Conservation (phyloP, 2,888 invertebrate species). For the Cryptocephalus moraei region DNA sequence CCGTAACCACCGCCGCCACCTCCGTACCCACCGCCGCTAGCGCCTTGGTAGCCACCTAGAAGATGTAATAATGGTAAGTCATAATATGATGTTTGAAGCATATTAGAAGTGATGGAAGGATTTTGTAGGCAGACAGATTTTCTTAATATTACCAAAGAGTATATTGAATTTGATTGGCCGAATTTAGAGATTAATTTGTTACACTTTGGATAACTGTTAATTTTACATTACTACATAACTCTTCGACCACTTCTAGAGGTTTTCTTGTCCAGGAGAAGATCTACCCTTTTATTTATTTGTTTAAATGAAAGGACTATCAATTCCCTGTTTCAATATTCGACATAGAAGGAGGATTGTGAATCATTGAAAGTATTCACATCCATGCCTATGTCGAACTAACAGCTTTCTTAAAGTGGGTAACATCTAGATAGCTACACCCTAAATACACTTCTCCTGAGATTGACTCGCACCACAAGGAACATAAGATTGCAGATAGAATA, state of each 20-base stretch:
- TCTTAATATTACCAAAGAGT: no score
- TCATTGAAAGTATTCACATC: constrained; percentile 19
- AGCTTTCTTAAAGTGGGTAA: neutral
- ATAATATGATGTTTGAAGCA: no score
- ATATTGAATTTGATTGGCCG: no score
- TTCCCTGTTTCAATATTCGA: constrained; percentile 28
- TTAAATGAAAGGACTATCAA: constrained; percentile 34
- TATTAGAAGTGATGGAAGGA: neutral
- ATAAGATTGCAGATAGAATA: neutral
- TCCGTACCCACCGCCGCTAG: constrained; percentile 23
- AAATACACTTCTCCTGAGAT: neutral
- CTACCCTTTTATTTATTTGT: constrained; percentile 30
- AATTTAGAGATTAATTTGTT: no score
- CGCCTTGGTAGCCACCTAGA: constrained; percentile 14
- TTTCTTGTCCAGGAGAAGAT: constrained; percentile 27
- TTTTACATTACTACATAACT: no score
- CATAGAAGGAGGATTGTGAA: constrained; percentile 30
- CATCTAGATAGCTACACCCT: neutral
- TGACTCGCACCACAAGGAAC: neutral
- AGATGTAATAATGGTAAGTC: no score
- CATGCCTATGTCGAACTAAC: constrained; percentile 32
- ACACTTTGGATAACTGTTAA: no score
- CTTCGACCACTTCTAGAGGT: neutral
- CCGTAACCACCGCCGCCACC: constrained; percentile 28
- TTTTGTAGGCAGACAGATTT: no score